These are phyloP conservation scores for Antechinus flavipes DNA, from an alignment of 2,113 vertebrate species.

Conservation along the genomic window DNA sequence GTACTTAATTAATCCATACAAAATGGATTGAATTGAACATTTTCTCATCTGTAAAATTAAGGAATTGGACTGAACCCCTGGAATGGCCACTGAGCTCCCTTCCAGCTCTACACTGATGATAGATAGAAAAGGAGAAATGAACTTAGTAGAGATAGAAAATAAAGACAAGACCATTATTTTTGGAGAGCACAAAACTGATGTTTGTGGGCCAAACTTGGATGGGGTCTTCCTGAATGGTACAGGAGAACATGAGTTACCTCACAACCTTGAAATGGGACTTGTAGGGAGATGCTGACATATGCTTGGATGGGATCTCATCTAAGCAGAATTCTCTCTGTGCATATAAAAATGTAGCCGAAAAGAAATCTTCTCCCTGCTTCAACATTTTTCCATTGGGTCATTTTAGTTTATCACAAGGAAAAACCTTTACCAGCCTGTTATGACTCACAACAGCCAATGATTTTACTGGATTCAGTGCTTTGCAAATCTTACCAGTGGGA, in stretches of 20 bases:
- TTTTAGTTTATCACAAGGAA: not conserved
- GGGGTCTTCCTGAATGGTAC: too few relatives aligned
- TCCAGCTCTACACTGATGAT: not conserved
- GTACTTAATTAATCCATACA: not conserved
- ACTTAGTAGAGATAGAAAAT: too few relatives aligned
- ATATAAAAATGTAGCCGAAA: not conserved
- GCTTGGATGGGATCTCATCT: not conserved
- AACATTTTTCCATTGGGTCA: accelerated
- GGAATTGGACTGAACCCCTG: not conserved
- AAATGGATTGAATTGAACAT: not conserved
- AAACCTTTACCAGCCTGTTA: not conserved
- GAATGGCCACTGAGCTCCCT: not conserved
- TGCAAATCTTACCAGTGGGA: not conserved
- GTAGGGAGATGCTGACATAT: not conserved
- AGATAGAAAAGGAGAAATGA: not conserved
- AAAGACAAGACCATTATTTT: too few relatives aligned
- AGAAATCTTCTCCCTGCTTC: accelerated
- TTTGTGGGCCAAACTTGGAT: too few relatives aligned
- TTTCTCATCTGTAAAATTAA: not conserved
- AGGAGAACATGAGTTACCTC: not conserved
- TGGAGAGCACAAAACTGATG: too few relatives aligned
- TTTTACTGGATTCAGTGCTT: not conserved
- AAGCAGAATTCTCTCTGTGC: not conserved
- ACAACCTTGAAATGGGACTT: not conserved
- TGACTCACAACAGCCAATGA: not conserved